These are phyloP conservation scores for Sycophila sp. DNA, from an alignment of 1,140 invertebrate genomes.

Conservation along the genomic window DNA sequence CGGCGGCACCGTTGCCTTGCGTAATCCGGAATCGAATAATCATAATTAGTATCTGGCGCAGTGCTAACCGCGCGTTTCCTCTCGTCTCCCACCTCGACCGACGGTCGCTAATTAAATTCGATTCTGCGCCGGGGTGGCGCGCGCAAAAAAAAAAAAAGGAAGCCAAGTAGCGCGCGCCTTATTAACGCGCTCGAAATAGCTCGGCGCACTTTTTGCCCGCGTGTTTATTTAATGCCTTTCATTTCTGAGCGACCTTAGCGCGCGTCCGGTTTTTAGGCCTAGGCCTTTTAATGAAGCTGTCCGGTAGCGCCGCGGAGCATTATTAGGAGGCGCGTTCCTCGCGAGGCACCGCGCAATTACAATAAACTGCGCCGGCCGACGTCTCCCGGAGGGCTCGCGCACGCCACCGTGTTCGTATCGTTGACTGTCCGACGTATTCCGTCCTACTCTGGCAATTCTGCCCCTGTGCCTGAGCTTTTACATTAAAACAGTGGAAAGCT, in stretches of 20 bases:
- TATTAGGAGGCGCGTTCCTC: slow-evolving; percentile 45
- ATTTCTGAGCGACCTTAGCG: background rate
- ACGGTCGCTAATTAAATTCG: slow-evolving; percentile 18
- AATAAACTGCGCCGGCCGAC: slow-evolving; percentile 50
- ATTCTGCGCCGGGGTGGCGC: no score
- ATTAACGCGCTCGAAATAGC: no score
- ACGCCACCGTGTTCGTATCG: background rate
- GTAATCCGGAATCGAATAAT: background rate
- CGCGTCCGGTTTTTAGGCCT: slow-evolving; percentile 43
- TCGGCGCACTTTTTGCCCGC: background rate
- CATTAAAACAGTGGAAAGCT: no score
- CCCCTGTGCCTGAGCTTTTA: background rate
- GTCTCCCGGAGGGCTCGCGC: slow-evolving; percentile 36
- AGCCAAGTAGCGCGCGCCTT: no score
- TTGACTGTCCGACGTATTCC: background rate
- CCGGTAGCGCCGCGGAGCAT: slow-evolving; percentile 30
- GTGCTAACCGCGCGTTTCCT: background rate
- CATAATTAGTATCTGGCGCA: no score
- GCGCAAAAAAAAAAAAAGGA: no score
- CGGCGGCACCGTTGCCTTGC: no score
- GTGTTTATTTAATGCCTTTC: slow-evolving; percentile 25
- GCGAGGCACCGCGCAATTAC: slow-evolving; percentile 56
- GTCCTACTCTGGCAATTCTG: background rate
- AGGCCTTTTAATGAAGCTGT: slow-evolving; percentile 48
- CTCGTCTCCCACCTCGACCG: no score